Evolutionary conservation across 2,113 vertebrate genomes (phyloP).

Genomic region (Indicator maculatus): DNA sequence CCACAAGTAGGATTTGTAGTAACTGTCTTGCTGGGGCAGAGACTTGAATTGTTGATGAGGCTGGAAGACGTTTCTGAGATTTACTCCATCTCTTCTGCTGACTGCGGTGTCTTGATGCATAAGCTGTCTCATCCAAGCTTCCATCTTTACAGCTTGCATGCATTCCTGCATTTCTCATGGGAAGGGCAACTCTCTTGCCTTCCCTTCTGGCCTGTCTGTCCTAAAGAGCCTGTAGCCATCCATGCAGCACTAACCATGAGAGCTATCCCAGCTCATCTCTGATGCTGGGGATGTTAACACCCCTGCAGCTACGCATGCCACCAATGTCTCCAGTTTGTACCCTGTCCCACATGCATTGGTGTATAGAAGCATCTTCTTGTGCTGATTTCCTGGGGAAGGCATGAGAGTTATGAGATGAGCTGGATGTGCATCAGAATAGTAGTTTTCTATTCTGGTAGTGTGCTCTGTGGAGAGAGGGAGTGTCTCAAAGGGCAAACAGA

Average conservation of each 20-base stretch:
- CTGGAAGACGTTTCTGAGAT: not conserved
- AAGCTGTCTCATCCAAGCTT: not conserved
- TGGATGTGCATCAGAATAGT: not conserved
- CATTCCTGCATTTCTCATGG: not conserved
- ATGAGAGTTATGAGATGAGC: not conserved
- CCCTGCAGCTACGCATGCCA: not conserved
- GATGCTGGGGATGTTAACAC: not conserved
- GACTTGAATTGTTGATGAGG: not conserved
- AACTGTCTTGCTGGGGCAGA: not conserved
- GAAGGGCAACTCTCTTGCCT: not conserved
- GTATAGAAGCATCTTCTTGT: not conserved
- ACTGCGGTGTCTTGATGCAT: not conserved
- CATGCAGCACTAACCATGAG: not conserved
- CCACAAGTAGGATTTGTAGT: not conserved
- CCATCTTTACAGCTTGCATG: not conserved
- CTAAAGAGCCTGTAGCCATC: not conserved
- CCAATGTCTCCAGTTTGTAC: rapidly evolving
- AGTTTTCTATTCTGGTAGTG: not conserved
- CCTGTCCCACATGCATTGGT: rapidly evolving
- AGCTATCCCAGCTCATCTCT: not conserved
- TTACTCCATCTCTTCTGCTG: not conserved
- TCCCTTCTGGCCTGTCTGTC: not conserved
- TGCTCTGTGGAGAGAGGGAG: not conserved
- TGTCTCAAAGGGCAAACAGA: not conserved
- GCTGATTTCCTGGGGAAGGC: not conserved